phyloP scores from a whole-genome alignment of 2,888 invertebrate species.

The Acrocyrtus sp. region DNA sequence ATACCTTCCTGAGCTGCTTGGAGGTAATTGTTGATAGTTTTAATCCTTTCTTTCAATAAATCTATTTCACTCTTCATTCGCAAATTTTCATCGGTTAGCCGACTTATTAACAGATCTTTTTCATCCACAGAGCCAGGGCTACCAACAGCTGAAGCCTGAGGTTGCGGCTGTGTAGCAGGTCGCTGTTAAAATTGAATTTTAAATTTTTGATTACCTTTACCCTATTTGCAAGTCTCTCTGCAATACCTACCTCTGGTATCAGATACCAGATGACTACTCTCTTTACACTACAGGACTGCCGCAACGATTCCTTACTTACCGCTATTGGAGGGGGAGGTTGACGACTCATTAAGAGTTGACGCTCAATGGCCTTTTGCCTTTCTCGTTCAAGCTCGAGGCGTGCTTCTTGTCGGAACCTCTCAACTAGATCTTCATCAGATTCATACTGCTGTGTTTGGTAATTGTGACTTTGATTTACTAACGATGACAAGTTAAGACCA shows the following conservation, averaged over 20 bases:
- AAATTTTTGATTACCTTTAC: no score
- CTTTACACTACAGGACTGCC: no score
- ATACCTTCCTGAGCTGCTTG: constrained; percentile 77
- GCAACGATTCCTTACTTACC: no score
- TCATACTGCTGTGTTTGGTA: constrained; percentile 14
- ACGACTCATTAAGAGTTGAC: constrained; percentile 43
- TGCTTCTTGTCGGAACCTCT: constrained; percentile 56
- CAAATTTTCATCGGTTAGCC: constrained; percentile 61
- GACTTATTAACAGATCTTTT: constrained; percentile 64
- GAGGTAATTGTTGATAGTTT: constrained; percentile 76
- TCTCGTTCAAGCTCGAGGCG: constrained; percentile 57
- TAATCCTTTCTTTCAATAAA: constrained; percentile 77
- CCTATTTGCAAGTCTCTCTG: no score
- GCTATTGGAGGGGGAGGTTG: constrained; percentile 29
- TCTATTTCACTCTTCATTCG: constrained; percentile 73
- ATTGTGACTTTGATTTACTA: constrained; percentile 12
- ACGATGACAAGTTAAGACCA: background rate
- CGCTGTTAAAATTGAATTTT: no score
- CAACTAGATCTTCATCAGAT: constrained; percentile 51
- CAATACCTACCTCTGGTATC: no score
- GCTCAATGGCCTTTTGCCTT: constrained; percentile 49
- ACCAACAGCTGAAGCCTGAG: background rate
- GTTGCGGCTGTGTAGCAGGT: background rate
- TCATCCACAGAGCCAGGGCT: constrained; percentile 50
- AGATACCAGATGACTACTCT: no score